Percentiles rank a stretch among this genome's conserved stretches.
These are phyloP conservation scores for Salvelinus namaycush DNA, from an alignment of 2,113 vertebrate species.

Conservation along the genomic window DNA sequence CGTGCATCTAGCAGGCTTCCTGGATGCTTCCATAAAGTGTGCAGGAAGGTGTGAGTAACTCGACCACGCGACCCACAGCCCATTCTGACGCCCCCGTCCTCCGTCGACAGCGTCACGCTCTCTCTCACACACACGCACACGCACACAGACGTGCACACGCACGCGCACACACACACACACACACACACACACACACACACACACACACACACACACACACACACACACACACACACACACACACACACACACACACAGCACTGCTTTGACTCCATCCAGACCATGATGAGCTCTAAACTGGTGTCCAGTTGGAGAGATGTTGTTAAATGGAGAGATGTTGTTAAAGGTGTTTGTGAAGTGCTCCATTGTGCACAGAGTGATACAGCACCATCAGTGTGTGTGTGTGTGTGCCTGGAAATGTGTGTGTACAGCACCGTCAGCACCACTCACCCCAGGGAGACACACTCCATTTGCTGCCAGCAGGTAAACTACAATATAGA, in stretches of 20 bases:
- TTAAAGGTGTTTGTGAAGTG: constrained; percentile 2
- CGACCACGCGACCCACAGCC: constrained; percentile 56
- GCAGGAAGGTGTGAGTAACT: constrained; percentile 78
- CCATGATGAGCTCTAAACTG: constrained; percentile 5
- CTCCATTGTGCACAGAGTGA: not conserved
- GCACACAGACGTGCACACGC: constrained; percentile 9
- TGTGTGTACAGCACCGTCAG: not conserved
- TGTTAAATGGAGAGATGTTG: not conserved
- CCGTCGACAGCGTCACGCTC: no score
- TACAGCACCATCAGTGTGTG: not conserved
- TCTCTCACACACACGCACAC: no score
- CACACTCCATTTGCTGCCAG: not conserved
- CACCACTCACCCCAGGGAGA: not conserved
- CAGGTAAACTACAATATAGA: not conserved
- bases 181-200: constrained; percentile 46
- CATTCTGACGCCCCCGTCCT: constrained; percentile 44
- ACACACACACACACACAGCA: constrained; percentile 34
- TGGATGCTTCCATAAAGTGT: constrained; percentile 78
- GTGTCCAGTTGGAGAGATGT: constrained; percentile 1
- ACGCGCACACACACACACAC: not conserved
- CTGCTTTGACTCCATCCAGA: constrained; percentile 17
- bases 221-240: constrained; percentile 26
- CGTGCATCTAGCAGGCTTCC: constrained; percentile 36
- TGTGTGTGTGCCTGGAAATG: not conserved
- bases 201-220: not conserved